Evolutionary conservation across 2,113 vertebrate genomes (phyloP).

Genomic region (Hydropotes inermis): DNA sequence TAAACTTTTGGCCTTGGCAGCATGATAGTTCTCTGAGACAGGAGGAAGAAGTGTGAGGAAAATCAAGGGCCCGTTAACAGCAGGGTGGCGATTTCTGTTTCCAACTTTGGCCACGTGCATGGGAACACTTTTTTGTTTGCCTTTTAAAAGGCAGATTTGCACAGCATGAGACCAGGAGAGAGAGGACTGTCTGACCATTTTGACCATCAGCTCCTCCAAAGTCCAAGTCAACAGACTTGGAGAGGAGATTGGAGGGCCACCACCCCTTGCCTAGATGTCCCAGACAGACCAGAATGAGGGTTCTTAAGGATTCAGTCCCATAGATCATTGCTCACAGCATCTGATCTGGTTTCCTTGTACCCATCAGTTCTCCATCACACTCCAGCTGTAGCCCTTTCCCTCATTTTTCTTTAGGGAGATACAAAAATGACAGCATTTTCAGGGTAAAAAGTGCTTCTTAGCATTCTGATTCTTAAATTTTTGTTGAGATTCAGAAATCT

Average conservation of each 20-base stretch:
- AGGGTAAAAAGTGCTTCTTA: conserved; percentile 18
- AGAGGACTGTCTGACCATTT: not conserved
- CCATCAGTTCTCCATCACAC: not conserved
- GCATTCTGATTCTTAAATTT: conserved; percentile 48
- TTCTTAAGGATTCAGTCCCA: not conserved
- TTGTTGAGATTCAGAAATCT: conserved; percentile 35
- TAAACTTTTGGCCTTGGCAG: not conserved
- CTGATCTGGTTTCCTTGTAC: conserved; percentile 17
- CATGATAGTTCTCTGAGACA: not conserved
- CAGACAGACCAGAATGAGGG: not conserved
- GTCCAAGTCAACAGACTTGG: not conserved
- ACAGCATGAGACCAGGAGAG: not conserved
- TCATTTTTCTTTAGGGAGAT: not conserved
- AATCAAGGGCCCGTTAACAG: conserved; percentile 44
- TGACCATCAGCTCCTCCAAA: not conserved
- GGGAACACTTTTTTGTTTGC: not conserved
- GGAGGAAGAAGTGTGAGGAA: conserved; percentile 16
- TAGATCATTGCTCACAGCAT: not conserved
- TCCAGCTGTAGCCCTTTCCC: not conserved
- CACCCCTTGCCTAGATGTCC: not conserved
- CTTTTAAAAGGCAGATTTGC: not conserved
- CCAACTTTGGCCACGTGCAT: not conserved
- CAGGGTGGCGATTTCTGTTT: not conserved
- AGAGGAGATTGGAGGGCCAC: not conserved
- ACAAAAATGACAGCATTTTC: not conserved